These are phyloP conservation scores for Aleiodes testaceus DNA, from an alignment of 2,888 invertebrate species.

Conservation along the genomic window DNA sequence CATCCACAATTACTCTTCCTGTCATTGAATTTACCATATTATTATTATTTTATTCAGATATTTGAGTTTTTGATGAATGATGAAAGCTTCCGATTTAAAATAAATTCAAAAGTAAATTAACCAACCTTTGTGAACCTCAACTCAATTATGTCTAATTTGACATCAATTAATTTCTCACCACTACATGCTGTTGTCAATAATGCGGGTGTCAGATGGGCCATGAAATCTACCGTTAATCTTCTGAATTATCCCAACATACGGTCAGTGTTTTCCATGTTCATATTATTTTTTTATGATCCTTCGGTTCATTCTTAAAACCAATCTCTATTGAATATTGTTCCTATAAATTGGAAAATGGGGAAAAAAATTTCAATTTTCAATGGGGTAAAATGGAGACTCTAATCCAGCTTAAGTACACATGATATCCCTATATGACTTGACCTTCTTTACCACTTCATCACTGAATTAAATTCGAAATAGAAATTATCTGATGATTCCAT, in stretches of 20 bases:
- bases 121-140: background rate
- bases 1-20: background rate
- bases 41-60: too few species aligned
- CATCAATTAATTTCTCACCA: slow-evolving; percentile 34
- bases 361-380: too few species aligned
- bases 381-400: too few species aligned
- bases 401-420: too few species aligned
- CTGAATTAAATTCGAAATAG: too few species aligned
- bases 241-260: slow-evolving; percentile 57
- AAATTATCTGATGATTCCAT: too few species aligned
- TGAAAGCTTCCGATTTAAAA: too few species aligned
- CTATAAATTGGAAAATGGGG: too few species aligned
- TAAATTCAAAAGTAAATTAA: background rate
- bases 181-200: slow-evolving; percentile 25
- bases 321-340: background rate
- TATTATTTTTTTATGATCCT: slow-evolving; percentile 3
- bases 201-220: slow-evolving; percentile 66
- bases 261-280: slow-evolving; percentile 25
- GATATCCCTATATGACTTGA: too few species aligned
- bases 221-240: slow-evolving; percentile 67
- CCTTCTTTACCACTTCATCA: too few species aligned
- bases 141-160: slow-evolving; percentile 23
- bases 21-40: too few species aligned
- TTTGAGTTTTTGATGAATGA: too few species aligned
- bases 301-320: slow-evolving; percentile 11